Percentiles rank a stretch among this genome's conserved stretches.
phyloP scores from a whole-genome alignment of 2,797 vertebrate genomes.

The Uromys caudimaculatus region DNA sequence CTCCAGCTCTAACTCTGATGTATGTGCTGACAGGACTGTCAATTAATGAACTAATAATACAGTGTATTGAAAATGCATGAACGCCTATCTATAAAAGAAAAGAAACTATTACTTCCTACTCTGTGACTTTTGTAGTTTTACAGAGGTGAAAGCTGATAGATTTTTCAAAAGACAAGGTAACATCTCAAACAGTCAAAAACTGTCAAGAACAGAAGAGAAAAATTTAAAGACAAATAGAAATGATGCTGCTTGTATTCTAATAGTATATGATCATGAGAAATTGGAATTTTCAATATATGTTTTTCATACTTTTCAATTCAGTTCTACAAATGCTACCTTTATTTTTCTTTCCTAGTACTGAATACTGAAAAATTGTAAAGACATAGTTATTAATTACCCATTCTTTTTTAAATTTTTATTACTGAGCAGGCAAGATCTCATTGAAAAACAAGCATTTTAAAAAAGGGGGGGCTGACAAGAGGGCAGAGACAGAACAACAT shows the following conservation, averaged over 20 bases:
- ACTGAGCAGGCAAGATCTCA: neutral
- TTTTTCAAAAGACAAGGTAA: conserved; percentile 74
- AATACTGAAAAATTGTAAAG: conserved; percentile 47
- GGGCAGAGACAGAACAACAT: neutral
- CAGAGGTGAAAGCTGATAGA: conserved; percentile 63
- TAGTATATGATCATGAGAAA: conserved; percentile 28
- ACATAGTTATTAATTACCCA: conserved; percentile 5
- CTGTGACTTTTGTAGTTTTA: conserved; percentile 70
- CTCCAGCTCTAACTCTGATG: conserved; percentile 79
- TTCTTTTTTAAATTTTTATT: neutral
- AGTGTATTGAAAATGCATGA: conserved; percentile 77
- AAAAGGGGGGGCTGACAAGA: neutral
- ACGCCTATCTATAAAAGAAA: conserved; percentile 77
- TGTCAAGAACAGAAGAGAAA: conserved; percentile 56
- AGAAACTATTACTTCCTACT: conserved; percentile 82
- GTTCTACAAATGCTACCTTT: conserved; percentile 26
- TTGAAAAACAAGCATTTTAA: neutral
- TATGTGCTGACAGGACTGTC: conserved; percentile 81
- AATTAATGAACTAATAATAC: conserved; percentile 79
- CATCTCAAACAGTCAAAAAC: conserved; percentile 62
- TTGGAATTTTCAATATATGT: neutral
- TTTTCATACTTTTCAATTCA: conserved; percentile 58
- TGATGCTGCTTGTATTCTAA: conserved; percentile 35
- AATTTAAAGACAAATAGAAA: conserved; percentile 55
- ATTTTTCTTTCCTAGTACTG: neutral